These are phyloP conservation scores for Barnardius zonarius DNA, from an alignment of 2,113 vertebrate genomes.

Conservation along the genomic window DNA sequence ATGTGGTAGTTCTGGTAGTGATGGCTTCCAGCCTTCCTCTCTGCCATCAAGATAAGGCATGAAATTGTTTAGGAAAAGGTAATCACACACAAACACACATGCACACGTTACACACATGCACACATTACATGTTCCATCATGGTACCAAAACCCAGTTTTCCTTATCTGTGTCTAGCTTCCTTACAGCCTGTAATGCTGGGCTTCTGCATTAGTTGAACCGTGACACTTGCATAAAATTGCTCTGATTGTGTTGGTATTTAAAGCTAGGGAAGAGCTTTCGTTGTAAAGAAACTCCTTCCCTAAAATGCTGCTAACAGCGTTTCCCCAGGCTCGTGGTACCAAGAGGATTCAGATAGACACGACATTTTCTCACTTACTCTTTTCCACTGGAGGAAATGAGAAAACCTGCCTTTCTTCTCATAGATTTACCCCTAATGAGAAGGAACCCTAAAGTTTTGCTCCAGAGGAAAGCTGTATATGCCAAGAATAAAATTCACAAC, in stretches of 20 bases:
- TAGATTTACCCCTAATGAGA: neutral
- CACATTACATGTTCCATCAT: neutral
- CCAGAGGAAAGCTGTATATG: neutral
- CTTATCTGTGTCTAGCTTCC: neutral
- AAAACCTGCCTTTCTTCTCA: neutral
- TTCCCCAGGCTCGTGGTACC: neutral
- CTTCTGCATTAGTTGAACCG: neutral
- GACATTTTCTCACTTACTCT: neutral
- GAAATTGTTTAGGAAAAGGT: neutral
- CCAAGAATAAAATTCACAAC: neutral
- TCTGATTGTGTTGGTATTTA: neutral
- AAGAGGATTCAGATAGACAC: neutral
- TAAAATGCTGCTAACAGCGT: neutral
- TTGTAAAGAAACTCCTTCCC: neutral
- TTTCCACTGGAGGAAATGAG: neutral
- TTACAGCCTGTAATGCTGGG: neutral
- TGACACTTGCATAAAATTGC: neutral
- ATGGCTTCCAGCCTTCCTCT: neutral
- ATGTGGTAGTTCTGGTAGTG: accelerated
- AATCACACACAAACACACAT: neutral
- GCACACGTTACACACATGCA: neutral
- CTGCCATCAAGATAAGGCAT: neutral
- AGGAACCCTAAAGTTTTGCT: neutral
- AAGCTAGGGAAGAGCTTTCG: neutral
- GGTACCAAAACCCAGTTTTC: neutral